A percentile compares a stretch with the other conserved stretches of the same genome.
Conservation (phyloP, 1,140 invertebrate genomes). For the Harpegnathos saltator region DNA sequence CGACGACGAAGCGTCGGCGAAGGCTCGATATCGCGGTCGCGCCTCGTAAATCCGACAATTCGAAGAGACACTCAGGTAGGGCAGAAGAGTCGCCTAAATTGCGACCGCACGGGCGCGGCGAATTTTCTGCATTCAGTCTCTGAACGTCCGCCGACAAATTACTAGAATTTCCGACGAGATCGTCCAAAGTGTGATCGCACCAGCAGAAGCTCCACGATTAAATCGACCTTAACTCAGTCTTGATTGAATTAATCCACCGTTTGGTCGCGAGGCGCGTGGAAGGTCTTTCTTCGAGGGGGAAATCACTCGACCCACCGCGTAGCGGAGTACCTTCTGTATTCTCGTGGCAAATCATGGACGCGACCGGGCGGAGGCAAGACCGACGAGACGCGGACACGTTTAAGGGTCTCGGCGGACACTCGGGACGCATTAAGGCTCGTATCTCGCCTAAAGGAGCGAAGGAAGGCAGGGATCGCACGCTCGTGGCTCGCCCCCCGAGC, state of each 20-base stretch:
- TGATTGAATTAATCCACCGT: not conserved
- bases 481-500: conserved; percentile 61
- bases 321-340: conserved; percentile 42
- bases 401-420: conserved; percentile 74
- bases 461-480: conserved; percentile 44
- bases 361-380: conserved; percentile 40
- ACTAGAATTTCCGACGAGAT: no score
- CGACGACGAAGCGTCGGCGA: conserved; percentile 61
- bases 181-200: no score
- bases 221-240: not conserved
- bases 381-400: conserved; percentile 69
- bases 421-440: conserved; percentile 71
- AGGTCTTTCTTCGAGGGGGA: conserved; percentile 1
- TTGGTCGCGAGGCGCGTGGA: not conserved
- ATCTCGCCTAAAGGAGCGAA: conserved; percentile 67
- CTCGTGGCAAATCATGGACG: conserved; percentile 66
- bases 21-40: no score
- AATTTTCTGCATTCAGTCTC: conserved; percentile 11
- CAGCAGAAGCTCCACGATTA: no score
- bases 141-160: no score
- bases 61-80: conserved; percentile 5
- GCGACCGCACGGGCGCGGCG: conserved; percentile 16
- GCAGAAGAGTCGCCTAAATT: not conserved
- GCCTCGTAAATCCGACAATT: no score
- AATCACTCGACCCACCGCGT: conserved; percentile 10